A percentile compares a stretch with the other conserved stretches of the same genome.
phyloP scores from a whole-genome alignment of 2,797 vertebrate species.

The Phalanger gymnotis region DNA sequence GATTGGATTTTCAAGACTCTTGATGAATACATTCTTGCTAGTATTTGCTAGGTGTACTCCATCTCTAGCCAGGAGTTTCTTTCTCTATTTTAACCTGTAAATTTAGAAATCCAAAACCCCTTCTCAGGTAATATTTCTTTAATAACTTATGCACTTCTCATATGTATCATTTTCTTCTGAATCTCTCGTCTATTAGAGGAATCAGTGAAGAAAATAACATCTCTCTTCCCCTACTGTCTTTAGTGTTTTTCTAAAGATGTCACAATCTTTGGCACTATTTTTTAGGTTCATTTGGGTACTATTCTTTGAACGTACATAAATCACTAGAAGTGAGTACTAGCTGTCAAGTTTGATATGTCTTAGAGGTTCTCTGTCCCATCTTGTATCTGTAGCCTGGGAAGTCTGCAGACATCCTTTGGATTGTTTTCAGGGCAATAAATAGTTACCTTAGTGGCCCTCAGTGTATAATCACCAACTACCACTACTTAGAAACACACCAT shows the following conservation, averaged over 20 bases:
- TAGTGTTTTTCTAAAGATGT: not conserved
- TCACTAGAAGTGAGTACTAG: not conserved
- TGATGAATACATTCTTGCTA: not conserved
- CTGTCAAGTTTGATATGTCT: not conserved
- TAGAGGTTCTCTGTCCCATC: not conserved
- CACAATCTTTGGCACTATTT: not conserved
- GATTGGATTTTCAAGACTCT: not conserved
- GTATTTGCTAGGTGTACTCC: not conserved
- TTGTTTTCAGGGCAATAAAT: not conserved
- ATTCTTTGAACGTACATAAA: not conserved
- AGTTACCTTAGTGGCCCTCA: not conserved
- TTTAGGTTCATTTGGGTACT: not conserved
- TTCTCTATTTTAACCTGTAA: not conserved
- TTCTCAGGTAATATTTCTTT: not conserved
- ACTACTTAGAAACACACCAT: not conserved
- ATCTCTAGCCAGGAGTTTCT: too few relatives aligned
- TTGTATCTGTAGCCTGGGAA: not conserved
- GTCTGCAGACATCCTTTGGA: not conserved
- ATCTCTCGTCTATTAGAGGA: not conserved
- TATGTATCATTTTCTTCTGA: not conserved
- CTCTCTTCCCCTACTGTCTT: not conserved
- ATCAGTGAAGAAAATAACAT: not conserved
- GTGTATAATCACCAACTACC: not conserved
- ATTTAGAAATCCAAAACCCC: not conserved
- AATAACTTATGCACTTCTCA: not conserved